phyloP scores from a whole-genome alignment of 2,797 vertebrate species.

The Cichlasoma orientale region DNA sequence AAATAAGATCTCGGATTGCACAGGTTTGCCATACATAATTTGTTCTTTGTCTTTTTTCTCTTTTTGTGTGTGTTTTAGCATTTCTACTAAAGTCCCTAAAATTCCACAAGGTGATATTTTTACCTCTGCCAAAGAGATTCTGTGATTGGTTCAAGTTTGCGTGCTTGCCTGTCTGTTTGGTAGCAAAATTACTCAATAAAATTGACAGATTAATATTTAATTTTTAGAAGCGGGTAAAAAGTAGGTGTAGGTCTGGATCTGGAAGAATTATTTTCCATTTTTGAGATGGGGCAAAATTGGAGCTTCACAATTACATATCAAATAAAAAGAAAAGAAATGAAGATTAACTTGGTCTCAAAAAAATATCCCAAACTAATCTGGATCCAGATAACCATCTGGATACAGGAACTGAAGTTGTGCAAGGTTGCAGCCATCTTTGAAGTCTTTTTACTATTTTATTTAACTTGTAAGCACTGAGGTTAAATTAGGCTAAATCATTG shows the following conservation, averaged over 20 bases:
- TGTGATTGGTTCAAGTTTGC: background rate
- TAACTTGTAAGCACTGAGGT: background rate
- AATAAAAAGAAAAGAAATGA: background rate
- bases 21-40: background rate
- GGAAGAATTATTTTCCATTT: background rate
- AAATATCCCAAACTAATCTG: background rate
- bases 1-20: background rate
- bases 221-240: too few species aligned
- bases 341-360: too few species aligned
- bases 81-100: background rate
- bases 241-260: background rate
- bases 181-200: too few species aligned
- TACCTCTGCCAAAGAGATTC: background rate
- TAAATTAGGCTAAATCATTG: background rate
- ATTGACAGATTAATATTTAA: too few species aligned
- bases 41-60: background rate
- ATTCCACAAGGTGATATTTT: background rate
- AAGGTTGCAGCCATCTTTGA: background rate
- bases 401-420: background rate
- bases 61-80: background rate
- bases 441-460: too few species aligned
- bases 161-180: rapidly evolving
- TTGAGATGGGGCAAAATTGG: background rate
- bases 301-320: background rate
- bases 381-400: background rate